Percentiles rank a stretch among this genome's conserved stretches.
phyloP scores from a whole-genome alignment of 2,888 invertebrate species.

The Cylloceria caligata region DNA sequence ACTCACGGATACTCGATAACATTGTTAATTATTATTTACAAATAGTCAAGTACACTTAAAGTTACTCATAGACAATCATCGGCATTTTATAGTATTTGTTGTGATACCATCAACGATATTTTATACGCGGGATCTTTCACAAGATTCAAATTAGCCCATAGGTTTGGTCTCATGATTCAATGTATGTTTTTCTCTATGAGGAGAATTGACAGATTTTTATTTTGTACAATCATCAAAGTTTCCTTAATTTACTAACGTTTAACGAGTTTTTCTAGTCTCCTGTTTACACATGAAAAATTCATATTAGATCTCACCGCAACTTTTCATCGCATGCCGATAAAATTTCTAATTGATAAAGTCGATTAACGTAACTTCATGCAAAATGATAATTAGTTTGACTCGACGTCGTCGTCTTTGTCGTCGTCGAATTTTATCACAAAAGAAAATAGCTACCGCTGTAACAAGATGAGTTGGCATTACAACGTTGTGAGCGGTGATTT shows the following conservation, averaged over 20 bases:
- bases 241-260: too few species aligned
- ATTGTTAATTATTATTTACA: too few species aligned
- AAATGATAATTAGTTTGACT: background rate
- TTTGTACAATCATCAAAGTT: too few species aligned
- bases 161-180: too few species aligned
- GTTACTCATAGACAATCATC: background rate
- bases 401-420: background rate
- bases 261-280: too few species aligned
- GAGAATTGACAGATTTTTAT: too few species aligned
- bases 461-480: background rate
- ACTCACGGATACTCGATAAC: background rate
- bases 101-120: too few species aligned
- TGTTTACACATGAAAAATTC: too few species aligned
- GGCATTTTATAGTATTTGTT: too few species aligned
- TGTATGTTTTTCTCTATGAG: too few species aligned
- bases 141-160: too few species aligned
- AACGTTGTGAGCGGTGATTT: constrained; percentile 3
- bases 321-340: background rate
- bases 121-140: too few species aligned
- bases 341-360: constrained; percentile 12
- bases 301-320: background rate
- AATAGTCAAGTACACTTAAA: background rate
- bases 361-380: background rate
- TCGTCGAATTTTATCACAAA: background rate
- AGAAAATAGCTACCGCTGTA: background rate